Conservation (phyloP, 2,113 vertebrate species). For the Tyto alba region DNA sequence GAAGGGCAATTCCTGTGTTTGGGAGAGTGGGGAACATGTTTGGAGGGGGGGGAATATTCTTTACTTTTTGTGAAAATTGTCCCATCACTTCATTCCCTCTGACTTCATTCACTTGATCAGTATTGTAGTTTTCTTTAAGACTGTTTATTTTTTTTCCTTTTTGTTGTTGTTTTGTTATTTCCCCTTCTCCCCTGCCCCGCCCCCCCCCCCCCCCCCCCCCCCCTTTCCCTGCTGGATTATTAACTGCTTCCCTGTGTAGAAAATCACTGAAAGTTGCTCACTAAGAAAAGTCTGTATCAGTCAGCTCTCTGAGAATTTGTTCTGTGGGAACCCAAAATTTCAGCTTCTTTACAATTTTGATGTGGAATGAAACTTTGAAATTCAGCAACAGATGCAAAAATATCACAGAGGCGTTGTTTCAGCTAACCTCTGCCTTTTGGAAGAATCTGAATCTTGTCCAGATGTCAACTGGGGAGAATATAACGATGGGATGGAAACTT, state of each 20-base stretch:
- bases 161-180: no score
- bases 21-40: neutral
- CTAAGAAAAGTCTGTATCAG: neutral
- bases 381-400: neutral
- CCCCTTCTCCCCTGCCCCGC: no score
- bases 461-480: neutral
- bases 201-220: no score
- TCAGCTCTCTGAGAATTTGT: neutral
- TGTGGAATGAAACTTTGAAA: neutral
- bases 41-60: neutral
- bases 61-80: neutral
- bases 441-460: neutral
- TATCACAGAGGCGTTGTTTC: neutral
- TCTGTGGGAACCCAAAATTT: neutral
- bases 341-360: neutral
- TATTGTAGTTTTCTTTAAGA: neutral
- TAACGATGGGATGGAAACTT: neutral
- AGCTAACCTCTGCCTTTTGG: neutral
- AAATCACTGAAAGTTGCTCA: neutral
- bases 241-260: neutral
- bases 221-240: no score
- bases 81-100: neutral
- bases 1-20: neutral
- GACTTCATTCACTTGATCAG: neutral
- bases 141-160: fast-evolving